Evolutionary conservation across 2,888 invertebrate genomes (phyloP), one percentile per base, ranked within the genome.

Genomic region (Craniophora ligustri): DNA sequence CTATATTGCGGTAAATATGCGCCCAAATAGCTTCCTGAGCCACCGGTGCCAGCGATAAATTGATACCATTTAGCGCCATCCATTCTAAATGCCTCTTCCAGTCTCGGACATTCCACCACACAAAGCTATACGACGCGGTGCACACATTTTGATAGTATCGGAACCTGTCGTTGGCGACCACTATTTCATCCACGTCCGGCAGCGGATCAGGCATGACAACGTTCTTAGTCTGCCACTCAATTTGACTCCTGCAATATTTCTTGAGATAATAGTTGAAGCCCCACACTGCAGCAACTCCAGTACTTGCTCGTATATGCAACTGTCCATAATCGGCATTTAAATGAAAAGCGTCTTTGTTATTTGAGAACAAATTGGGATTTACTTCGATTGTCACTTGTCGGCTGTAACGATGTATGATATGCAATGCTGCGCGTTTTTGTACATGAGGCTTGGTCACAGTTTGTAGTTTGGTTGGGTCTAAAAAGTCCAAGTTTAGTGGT

Each of bases 121-220:
- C 97, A 70, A 97, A 98, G 46, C 98, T 95, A 55, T 95, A 95
- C 16, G 97, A 96, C 51, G 95, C 95, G 0, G 98, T 98, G 86
- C 98, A 98, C 3, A 98, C 98, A 91, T 99, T 99, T 89, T 98
- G 97, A 82, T 98, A 98, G 86, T 98, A 99, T 4, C 98, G 95
- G 79, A 98, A 97, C 75, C 97, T 89, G 78, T 97, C 96, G 55
- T 95, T 95, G 6, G 97, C 95, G 5, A 88, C 88, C 0, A 96
- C 89, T 1, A 94, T 76, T 63, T 95, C 94, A 7, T 95, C 94
- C 5, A 94, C 88, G 1, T 96, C 96, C 10, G 97, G 89, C 7
- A 87, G 72, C 0, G 70, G 64, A 5, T 78, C 42, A 0, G 96
- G 96, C 26, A 97, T 84, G 4, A 85, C 67, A 1, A 97, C 84